Evolutionary conservation across 2,888 invertebrate species (phyloP).

Genomic region (Alsophila aescularia): DNA sequence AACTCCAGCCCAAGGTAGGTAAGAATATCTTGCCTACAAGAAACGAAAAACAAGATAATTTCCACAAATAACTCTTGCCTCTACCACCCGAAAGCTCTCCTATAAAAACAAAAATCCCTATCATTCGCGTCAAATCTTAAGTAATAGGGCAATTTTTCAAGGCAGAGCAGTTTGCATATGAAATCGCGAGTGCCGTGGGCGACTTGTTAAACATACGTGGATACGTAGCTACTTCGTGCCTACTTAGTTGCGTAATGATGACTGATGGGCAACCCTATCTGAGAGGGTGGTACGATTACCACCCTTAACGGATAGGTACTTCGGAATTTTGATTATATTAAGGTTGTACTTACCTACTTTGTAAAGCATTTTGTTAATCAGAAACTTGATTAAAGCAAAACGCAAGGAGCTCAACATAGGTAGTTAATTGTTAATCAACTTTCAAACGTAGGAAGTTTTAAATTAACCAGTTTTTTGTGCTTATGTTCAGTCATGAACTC

Average conservation of each 20-base stretch:
- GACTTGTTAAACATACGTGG: conserved; percentile 53
- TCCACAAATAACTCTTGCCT: conserved; percentile 17
- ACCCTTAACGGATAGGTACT: not conserved
- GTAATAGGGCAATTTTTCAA: conserved; percentile 78
- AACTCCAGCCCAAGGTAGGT: too few species aligned
- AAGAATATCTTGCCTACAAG: too few species aligned
- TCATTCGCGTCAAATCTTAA: conserved; percentile 71
- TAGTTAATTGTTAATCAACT: too few species aligned
- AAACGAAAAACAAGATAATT: not conserved
- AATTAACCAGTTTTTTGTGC: too few species aligned
- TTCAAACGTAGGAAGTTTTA: too few species aligned
- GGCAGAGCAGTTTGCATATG: conserved; percentile 73
- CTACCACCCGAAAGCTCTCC: conserved; percentile 29
- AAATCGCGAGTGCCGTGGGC: conserved; percentile 67
- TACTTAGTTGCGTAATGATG: conserved; percentile 40
- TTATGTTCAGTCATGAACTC: too few species aligned
- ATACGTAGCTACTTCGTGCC: conserved; percentile 25
- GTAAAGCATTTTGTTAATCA: too few species aligned
- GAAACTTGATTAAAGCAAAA: too few species aligned
- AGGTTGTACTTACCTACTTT: not conserved
- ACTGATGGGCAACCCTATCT: conserved; percentile 32
- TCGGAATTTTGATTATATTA: conserved; percentile 5
- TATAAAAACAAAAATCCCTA: conserved; percentile 64
- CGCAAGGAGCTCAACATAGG: too few species aligned
- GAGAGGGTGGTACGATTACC: conserved; percentile 7